A percentile compares a stretch with the other conserved stretches of the same genome.
Evolutionary conservation across 35 echinoderm and acorn worm genomes (phyloP).

Genomic region (Anneissia japonica): DNA sequence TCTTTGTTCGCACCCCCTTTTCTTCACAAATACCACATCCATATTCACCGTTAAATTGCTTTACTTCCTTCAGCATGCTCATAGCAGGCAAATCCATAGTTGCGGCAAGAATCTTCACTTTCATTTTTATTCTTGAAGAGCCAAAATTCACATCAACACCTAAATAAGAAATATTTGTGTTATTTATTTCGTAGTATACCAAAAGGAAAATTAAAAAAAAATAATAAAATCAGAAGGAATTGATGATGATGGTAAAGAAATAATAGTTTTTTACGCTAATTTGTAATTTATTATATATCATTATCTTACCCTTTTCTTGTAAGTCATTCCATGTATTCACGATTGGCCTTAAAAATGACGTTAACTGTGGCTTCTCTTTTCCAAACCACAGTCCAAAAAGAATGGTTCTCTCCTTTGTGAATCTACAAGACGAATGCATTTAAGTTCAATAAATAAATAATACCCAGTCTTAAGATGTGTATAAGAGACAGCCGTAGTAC

Average conservation of each 20-base stretch:
- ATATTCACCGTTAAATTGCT: constrained; percentile 20
- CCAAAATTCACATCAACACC: no score
- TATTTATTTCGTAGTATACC: no score
- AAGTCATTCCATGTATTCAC: not conserved
- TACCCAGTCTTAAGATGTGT: no score
- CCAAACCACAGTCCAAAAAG: constrained; percentile 25
- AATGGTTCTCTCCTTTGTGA: constrained; percentile 1
- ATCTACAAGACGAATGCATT: constrained; percentile 15
- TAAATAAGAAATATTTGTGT: no score
- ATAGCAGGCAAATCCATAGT: constrained; percentile 28
- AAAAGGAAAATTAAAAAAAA: no score
- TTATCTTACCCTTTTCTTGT: not conserved
- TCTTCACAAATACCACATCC: constrained; percentile 23
- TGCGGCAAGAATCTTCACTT: not conserved
- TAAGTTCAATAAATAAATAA: no score
- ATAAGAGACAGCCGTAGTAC: no score
- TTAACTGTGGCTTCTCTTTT: constrained; percentile 9
- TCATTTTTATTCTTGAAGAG: no score
- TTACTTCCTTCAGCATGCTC: constrained; percentile 8
- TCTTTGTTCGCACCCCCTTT: not conserved
- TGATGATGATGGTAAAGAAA: no score
- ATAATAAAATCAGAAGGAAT: no score
- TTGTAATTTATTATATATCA: no score
- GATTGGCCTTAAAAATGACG: not conserved
- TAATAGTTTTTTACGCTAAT: no score